Conservation (phyloP, 2,113 vertebrate species). For the Centropus bengalensis region DNA sequence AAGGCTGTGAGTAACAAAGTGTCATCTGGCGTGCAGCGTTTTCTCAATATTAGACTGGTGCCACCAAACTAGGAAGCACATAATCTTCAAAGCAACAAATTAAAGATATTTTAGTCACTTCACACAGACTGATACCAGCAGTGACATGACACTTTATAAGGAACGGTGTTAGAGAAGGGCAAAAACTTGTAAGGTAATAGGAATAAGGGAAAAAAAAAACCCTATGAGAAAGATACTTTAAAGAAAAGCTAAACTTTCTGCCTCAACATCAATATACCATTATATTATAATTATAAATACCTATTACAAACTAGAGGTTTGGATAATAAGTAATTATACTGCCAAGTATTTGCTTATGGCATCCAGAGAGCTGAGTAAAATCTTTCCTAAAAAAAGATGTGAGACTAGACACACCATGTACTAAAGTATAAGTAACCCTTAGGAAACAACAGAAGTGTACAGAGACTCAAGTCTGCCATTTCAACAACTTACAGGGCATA, state of each 20-base stretch:
- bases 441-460: neutral
- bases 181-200: neutral
- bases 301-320: neutral
- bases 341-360: neutral
- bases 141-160: rapidly evolving
- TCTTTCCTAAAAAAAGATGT: neutral
- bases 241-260: neutral
- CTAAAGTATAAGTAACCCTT: neutral
- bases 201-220: neutral
- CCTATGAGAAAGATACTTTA: neutral
- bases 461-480: neutral
- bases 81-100: neutral
- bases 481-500: neutral
- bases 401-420: neutral
- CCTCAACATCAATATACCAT: neutral
- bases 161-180: neutral
- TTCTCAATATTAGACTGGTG: neutral
- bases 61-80: neutral
- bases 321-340: neutral
- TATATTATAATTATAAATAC: too few relatives aligned
- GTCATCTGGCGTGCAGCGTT: rapidly evolving
- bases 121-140: neutral
- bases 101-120: neutral
- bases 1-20: neutral
- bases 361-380: neutral